Percentiles rank a stretch among this genome's conserved stretches.
Conservation (phyloP, 2,113 vertebrate species). For the Corythornis madagascariensis region DNA sequence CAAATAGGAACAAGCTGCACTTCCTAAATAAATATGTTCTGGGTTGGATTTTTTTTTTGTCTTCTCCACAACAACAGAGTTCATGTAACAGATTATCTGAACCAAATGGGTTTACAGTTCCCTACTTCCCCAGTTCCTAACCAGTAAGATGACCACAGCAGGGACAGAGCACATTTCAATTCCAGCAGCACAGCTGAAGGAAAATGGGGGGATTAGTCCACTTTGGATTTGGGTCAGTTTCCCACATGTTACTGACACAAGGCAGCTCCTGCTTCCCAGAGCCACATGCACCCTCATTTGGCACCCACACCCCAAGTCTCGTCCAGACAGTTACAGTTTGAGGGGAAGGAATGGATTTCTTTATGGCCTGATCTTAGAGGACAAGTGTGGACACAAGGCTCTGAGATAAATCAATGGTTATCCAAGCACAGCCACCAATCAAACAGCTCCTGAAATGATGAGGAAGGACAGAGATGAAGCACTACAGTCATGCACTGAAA, state of each 20-base stretch:
- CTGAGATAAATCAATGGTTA: background rate
- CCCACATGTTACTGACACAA: background rate
- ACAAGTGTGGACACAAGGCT: background rate
- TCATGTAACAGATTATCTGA: slow-evolving; percentile 35
- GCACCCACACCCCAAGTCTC: background rate
- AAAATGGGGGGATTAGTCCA: background rate
- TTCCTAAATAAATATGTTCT: slow-evolving; percentile 55
- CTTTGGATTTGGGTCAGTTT: background rate
- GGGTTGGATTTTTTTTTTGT: background rate
- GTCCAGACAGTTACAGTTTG: background rate
- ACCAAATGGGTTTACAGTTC: slow-evolving; percentile 30
- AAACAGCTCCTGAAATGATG: background rate
- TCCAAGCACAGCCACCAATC: background rate
- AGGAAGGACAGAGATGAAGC: background rate
- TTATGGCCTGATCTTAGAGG: background rate
- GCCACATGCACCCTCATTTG: background rate
- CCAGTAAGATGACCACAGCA: background rate
- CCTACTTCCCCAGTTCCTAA: background rate
- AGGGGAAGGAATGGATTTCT: background rate
- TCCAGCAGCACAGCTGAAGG: background rate
- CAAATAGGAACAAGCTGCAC: slow-evolving; percentile 65
- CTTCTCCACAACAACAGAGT: background rate
- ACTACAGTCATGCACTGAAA: background rate
- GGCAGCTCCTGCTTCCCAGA: background rate
- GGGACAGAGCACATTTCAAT: background rate